phyloP scores from a whole-genome alignment of 2,888 invertebrate genomes.

The Harpalus rubripes region DNA sequence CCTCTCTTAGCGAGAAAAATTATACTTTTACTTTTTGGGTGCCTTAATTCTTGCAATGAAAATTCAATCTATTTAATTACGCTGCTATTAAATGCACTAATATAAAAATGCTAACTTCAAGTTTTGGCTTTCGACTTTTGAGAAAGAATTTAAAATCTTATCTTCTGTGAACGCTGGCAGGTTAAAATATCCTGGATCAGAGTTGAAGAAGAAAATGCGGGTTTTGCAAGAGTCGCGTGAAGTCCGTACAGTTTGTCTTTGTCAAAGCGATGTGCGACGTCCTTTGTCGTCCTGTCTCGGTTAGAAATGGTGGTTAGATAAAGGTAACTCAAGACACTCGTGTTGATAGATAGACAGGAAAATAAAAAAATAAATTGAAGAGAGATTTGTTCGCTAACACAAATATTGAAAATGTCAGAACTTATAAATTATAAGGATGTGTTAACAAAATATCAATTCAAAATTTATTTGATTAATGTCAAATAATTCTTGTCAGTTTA shows the following conservation, averaged over 20 bases:
- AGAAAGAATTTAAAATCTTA: neutral
- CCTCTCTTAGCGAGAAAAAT: too few species aligned
- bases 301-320: slow-evolving; percentile 14
- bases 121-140: too few species aligned
- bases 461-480: too few species aligned
- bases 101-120: too few species aligned
- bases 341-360: neutral
- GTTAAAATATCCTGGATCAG: slow-evolving; percentile 13
- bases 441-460: too few species aligned
- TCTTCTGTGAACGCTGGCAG: neutral
- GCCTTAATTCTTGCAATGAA: too few species aligned
- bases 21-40: too few species aligned
- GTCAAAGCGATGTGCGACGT: slow-evolving; percentile 38
- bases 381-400: neutral
- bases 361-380: neutral
- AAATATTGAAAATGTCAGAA: too few species aligned
- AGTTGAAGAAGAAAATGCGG: neutral
- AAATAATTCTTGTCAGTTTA: too few species aligned
- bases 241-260: slow-evolving; percentile 15
- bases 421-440: too few species aligned
- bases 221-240: slow-evolving; percentile 8
- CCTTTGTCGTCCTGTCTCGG: slow-evolving; percentile 1
- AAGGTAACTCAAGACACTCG: neutral
- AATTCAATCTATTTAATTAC: too few species aligned
- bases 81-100: too few species aligned